Evolutionary conservation across 2,888 invertebrate genomes (phyloP).

Genomic region (Erebia aethiops): DNA sequence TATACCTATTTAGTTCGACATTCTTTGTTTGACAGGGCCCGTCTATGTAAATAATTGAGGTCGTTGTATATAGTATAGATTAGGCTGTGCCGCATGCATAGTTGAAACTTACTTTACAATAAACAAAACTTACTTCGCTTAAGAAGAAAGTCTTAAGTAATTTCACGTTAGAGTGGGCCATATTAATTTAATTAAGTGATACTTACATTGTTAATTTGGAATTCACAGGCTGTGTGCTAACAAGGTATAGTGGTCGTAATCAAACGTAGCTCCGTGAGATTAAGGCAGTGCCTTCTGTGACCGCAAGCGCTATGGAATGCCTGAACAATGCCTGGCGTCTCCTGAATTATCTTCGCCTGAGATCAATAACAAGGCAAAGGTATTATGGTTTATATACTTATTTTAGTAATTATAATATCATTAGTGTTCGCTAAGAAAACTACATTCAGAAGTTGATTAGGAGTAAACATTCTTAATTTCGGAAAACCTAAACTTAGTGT

Average conservation of each 20-base stretch:
- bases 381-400: background rate
- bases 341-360: conserved; percentile 21
- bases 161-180: too few species aligned
- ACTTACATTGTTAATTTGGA: background rate
- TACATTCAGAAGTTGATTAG: background rate
- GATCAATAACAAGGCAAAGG: conserved; percentile 15
- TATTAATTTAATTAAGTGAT: too few species aligned
- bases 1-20: too few species aligned
- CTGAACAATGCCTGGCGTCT: conserved; percentile 26
- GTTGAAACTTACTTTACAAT: too few species aligned
- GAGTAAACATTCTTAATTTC: too few species aligned
- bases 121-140: too few species aligned
- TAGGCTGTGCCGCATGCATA: too few species aligned
- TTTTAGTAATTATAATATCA: background rate
- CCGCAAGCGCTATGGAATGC: conserved; percentile 34
- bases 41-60: too few species aligned
- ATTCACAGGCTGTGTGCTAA: conserved; percentile 12
- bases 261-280: conserved; percentile 13
- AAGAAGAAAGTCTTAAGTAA: too few species aligned
- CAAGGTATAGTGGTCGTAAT: conserved; percentile 19
- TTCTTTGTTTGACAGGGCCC: too few species aligned
- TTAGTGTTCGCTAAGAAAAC: background rate
- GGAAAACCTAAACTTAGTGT: too few species aligned
- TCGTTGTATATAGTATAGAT: too few species aligned
- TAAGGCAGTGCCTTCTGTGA: conserved; percentile 22